Evolutionary conservation across 1,140 invertebrate species (phyloP).

Genomic region (Neodiprion lecontei): DNA sequence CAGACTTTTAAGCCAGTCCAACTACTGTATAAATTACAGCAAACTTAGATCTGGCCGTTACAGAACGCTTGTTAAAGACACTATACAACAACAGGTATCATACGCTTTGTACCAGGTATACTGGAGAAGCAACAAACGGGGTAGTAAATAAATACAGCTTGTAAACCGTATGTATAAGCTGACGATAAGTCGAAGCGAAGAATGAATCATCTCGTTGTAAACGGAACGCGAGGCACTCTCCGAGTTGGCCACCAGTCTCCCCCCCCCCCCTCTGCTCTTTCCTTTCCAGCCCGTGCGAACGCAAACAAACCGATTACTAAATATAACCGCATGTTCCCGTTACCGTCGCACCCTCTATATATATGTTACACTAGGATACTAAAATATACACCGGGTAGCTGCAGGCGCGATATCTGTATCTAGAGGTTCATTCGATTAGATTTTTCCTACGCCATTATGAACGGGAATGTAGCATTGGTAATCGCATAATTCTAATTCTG

Average conservation of each 20-base stretch:
- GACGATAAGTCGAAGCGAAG: not conserved
- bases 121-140: too few relatives aligned
- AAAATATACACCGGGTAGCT: not conserved
- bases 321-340: not conserved
- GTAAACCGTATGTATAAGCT: too few relatives aligned
- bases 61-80: too few relatives aligned
- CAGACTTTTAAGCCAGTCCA: too few relatives aligned
- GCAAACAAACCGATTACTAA: conserved; percentile 3
- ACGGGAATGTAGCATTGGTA: not conserved
- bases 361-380: not conserved
- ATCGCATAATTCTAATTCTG: not conserved
- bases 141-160: too few relatives aligned
- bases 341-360: not conserved
- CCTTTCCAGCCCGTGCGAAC: not conserved
- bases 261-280: too few relatives aligned
- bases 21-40: too few relatives aligned
- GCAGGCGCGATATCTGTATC: not conserved
- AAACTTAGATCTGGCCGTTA: too few relatives aligned
- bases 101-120: too few relatives aligned
- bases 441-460: not conserved
- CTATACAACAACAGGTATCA: too few relatives aligned
- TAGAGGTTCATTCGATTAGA: not conserved
- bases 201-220: not conserved
- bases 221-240: not conserved
- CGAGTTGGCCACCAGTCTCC: not conserved